phyloP scores from a whole-genome alignment of 2,888 invertebrate genomes.

The Allolobophora icterica region DNA sequence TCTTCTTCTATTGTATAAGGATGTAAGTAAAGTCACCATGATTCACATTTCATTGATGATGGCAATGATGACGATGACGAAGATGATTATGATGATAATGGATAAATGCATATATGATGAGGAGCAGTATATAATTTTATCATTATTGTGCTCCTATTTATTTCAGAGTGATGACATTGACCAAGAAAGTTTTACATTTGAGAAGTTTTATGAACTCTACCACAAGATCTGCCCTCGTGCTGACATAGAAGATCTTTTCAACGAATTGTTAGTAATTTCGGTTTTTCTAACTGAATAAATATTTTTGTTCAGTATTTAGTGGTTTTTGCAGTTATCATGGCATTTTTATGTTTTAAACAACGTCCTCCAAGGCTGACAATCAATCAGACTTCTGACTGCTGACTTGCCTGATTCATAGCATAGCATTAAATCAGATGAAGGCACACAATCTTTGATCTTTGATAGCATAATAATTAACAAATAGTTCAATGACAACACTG shows the following conservation, averaged over 20 bases:
- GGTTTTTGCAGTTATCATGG: neutral
- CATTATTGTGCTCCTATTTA: neutral
- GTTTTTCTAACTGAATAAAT: neutral
- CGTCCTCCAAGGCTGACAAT: no score
- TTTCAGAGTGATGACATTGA: conserved; percentile 89
- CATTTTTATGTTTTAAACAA: no score
- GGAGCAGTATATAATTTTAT: neutral
- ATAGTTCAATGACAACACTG: no score
- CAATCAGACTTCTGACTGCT: no score
- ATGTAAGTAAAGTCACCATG: neutral
- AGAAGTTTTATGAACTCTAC: conserved; percentile 96
- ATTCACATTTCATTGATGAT: neutral
- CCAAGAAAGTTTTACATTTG: conserved; percentile 91
- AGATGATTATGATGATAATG: neutral
- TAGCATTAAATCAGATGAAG: no score
- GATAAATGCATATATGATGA: neutral
- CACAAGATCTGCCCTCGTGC: conserved; percentile 98
- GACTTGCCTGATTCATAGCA: no score
- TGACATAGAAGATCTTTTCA: conserved; percentile 96
- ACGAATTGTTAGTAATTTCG: conserved; percentile 81
- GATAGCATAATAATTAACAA: no score
- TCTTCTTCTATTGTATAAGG: neutral
- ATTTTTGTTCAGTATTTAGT: neutral
- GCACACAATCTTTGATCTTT: no score
- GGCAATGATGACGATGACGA: neutral